These are phyloP conservation scores for Catostylus mosaicus DNA, from an alignment of 30 jellyfish, hydroid and myxozoan genomes.

Conservation along the genomic window DNA sequence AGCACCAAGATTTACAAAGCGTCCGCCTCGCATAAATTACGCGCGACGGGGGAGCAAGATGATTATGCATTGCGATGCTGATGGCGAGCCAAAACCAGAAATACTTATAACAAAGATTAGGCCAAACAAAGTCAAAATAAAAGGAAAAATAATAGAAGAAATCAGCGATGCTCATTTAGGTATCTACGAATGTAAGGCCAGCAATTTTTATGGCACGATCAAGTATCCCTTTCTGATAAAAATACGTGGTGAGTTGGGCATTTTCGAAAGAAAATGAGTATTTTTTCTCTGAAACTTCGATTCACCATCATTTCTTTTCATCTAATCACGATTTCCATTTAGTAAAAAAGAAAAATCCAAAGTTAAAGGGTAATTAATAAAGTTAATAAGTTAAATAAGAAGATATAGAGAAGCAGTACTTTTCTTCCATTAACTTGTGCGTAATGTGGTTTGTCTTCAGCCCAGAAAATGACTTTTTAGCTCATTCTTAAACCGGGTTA, in stretches of 20 bases:
- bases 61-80: constrained; percentile 25
- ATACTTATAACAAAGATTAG: constrained; percentile 5
- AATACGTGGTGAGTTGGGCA: constrained; percentile 18
- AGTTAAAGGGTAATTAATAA: too few species aligned
- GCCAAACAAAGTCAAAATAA: constrained; percentile 1
- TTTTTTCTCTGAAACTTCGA: too few species aligned
- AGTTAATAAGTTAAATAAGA: too few species aligned
- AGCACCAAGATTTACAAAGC: constrained; percentile 22
- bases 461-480: too few species aligned
- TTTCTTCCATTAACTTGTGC: too few species aligned
- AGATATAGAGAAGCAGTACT: too few species aligned
- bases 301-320: too few species aligned
- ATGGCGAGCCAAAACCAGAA: constrained; percentile 46
- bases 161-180: not conserved
- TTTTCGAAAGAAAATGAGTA: too few species aligned
- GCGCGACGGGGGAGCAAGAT: not conserved
- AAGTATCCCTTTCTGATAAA: constrained; percentile 15
- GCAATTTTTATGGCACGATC: constrained; percentile 12
- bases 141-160: not conserved
- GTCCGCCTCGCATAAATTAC: constrained; percentile 3
- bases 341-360: not conserved
- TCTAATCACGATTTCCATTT: not conserved
- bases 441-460: too few species aligned
- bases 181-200: constrained; percentile 47
- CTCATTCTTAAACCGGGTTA: too few species aligned